Base-by-base conservation (phyloP, 2,888 invertebrate genomes). In the Ephialtes manifestator region DNA sequence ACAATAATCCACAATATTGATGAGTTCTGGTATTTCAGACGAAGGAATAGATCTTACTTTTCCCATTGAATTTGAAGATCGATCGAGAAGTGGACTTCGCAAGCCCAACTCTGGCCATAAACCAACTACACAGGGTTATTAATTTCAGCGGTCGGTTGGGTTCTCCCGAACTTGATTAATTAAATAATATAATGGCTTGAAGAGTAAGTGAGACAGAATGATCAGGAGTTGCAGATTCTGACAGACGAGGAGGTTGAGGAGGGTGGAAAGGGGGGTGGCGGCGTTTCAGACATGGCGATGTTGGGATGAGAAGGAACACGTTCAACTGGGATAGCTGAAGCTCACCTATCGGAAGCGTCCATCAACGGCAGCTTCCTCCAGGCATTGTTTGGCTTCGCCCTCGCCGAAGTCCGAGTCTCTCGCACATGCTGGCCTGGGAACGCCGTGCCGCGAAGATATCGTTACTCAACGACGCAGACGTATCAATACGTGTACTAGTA, bases 271-370 rank as follows among this genome's bases (percentile, higher is more conserved):
- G 43, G 71, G 51, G 46, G 31, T 43, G 46, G 39, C 28, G 48
- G 71, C 39, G 43, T 55, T 65, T 76, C 65, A 60, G 58, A 71
- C 65, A 20, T 20, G 55, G 28, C 51, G 46, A 68, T 65, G 84
- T 75, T 58, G 72, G 85, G 75, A 80, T 51, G 82, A 80, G 79
- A 75, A 70, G 76, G 80, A 82, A 82, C 80, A 53, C 53, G 63
- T 28, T 28, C 81, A 76, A 39, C 55, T 48, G 71, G 71, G 70
- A 84, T 84, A 53, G 71, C 58, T 65, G 75, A 79, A 75, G 87
- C 87, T 87, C 86, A 84, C 88, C 89, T 93, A 93, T 93, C 93
- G 92, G 92, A 92, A 92, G 91, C 92, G 92, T 93, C 93, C 90
- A 93, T 93, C 93, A 93, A 87, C 90, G 85, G 89, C 92, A 92